Evolutionary conservation across 2,888 invertebrate genomes (phyloP).

Genomic region (Zele albiditarsus): DNA sequence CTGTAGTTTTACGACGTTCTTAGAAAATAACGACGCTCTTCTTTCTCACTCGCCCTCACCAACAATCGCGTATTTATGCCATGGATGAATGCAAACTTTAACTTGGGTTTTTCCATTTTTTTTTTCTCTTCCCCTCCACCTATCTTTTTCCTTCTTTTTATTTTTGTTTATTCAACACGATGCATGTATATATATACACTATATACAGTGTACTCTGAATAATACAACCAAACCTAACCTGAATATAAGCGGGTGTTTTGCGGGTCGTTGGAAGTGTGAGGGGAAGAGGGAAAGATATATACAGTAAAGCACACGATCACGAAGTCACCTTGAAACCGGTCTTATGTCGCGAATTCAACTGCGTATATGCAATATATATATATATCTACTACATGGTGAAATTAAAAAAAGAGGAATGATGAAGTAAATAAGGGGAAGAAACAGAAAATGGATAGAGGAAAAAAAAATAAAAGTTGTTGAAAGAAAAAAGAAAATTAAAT

Average conservation of each 20-base stretch:
- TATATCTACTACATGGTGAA: neutral
- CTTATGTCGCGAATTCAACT: slow-evolving; percentile 9
- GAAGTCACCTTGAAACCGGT: slow-evolving; percentile 39
- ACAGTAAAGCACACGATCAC: slow-evolving; percentile 7
- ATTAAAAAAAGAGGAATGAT: neutral
- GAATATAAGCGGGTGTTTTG: neutral
- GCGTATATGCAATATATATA: slow-evolving; percentile 1
- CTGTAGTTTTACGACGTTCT: slow-evolving; percentile 21
- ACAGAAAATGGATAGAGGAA: too few species aligned
- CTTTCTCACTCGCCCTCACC: neutral
- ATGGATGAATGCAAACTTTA: slow-evolving; percentile 16
- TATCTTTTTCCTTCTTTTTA: neutral
- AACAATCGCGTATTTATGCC: slow-evolving; percentile 7
- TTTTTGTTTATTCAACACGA: neutral
- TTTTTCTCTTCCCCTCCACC: neutral
- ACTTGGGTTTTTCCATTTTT: neutral
- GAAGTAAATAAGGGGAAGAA: neutral
- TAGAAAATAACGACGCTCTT: slow-evolving; percentile 17
- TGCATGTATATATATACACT: neutral
- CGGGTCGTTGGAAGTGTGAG: neutral
- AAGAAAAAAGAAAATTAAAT: too few species aligned
- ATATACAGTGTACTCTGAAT: slow-evolving; percentile 1
- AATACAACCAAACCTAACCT: slow-evolving; percentile 7
- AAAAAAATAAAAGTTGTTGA: too few species aligned
- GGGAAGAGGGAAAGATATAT: neutral